Percentiles rank a stretch among this genome's conserved stretches.
Conservation (phyloP, 1,140 invertebrate species). For the Hyles euphorbiae region DNA sequence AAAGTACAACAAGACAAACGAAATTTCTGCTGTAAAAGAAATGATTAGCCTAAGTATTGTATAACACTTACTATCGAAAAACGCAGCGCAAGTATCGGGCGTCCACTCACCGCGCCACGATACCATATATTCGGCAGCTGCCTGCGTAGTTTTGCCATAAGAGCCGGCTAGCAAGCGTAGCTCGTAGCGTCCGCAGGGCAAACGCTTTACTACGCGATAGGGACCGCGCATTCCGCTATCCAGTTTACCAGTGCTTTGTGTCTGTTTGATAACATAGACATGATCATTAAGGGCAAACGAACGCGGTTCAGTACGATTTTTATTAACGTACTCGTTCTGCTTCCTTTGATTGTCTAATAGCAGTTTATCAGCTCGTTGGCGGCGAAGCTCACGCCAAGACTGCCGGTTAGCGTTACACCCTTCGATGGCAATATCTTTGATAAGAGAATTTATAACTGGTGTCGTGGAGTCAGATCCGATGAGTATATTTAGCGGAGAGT, state of each 20-base stretch:
- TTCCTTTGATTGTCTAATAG: conserved; percentile 7
- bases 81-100: too few species aligned
- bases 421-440: conserved; percentile 19
- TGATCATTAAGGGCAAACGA: not conserved
- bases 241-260: conserved; percentile 10
- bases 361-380: conserved; percentile 3
- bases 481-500: conserved; percentile 20
- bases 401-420: conserved; percentile 12
- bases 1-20: too few species aligned
- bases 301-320: not conserved
- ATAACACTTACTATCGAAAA: not conserved
- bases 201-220: conserved; percentile 7
- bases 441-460: conserved; percentile 15
- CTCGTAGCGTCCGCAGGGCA: conserved; percentile 10
- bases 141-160: conserved; percentile 12
- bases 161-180: conserved; percentile 7
- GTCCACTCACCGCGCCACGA: conserved; percentile 11
- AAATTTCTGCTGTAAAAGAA: too few species aligned
- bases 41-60: too few species aligned
- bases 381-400: not conserved
- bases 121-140: conserved; percentile 15
- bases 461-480: conserved; percentile 23
- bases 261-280: conserved; percentile 9
- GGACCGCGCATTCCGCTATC: conserved; percentile 14
- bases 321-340: conserved; percentile 19